Conservation (phyloP, 2,113 vertebrate species). For the Pteruthius melanotis region DNA sequence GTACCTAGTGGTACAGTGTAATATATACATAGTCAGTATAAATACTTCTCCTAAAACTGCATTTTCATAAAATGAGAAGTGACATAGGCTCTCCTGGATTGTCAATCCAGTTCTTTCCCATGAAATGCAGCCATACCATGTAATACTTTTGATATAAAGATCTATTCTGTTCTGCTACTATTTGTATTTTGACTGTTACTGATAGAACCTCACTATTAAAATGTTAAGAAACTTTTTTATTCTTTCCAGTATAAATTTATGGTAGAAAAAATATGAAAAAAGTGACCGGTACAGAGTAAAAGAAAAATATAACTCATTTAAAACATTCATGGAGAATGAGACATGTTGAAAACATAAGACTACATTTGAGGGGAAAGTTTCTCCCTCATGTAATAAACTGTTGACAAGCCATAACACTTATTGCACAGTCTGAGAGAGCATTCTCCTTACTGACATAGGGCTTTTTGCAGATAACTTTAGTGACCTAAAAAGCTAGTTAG, state of each 20-base stretch:
- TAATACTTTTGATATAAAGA: neutral
- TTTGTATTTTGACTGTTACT: neutral
- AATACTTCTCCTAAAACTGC: neutral
- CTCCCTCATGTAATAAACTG: neutral
- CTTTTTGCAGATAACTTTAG: neutral
- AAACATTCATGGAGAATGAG: neutral
- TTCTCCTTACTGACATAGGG: neutral
- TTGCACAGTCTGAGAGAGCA: neutral
- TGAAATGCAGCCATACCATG: neutral
- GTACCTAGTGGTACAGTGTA: neutral
- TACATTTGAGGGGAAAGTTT: neutral
- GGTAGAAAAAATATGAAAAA: neutral
- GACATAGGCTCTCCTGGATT: neutral
- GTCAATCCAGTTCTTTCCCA: neutral
- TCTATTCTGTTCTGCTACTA: neutral
- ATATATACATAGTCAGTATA: neutral
- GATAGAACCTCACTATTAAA: neutral
- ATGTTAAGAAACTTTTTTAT: neutral
- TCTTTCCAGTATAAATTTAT: neutral
- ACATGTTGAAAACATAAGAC: neutral
- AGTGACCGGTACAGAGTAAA: neutral
- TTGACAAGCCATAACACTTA: neutral
- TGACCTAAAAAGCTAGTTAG: neutral
- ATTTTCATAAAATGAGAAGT: neutral
- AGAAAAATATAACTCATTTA: neutral